These are phyloP conservation scores for Odontophorus gujanensis DNA, from an alignment of 2,113 vertebrate genomes.

Conservation along the genomic window DNA sequence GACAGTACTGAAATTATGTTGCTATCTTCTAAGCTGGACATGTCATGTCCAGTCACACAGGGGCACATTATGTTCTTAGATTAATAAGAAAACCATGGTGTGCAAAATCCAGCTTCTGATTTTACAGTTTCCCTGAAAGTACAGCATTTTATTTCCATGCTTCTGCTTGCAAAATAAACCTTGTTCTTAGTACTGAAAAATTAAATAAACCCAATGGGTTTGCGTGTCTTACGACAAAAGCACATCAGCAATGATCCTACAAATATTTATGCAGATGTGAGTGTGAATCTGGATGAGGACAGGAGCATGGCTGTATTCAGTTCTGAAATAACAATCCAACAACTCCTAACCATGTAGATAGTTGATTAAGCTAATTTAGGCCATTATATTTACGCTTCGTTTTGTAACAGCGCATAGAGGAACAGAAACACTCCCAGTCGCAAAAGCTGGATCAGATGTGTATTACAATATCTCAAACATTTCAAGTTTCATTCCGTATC, in stretches of 20 bases:
- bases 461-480: neutral
- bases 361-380: neutral
- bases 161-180: conserved; percentile 5
- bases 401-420: neutral
- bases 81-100: neutral
- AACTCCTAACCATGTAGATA: neutral
- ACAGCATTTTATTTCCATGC: neutral
- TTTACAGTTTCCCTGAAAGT: neutral
- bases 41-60: rapidly evolving
- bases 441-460: neutral
- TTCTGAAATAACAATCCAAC: conserved; percentile 1
- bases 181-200: neutral
- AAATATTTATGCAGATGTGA: neutral
- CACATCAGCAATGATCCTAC: neutral
- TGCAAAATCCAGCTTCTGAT: conserved; percentile 25
- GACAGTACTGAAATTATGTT: neutral
- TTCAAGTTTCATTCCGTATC: conserved; percentile 11
- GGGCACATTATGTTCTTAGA: neutral
- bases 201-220: conserved; percentile 7
- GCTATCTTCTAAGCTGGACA: neutral
- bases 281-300: neutral
- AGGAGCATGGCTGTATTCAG: neutral
- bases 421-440: neutral
- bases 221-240: rapidly evolving
- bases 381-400: neutral